Evolutionary conservation across 2,888 invertebrate genomes (phyloP).

Genomic region (Folsomia manolachei): DNA sequence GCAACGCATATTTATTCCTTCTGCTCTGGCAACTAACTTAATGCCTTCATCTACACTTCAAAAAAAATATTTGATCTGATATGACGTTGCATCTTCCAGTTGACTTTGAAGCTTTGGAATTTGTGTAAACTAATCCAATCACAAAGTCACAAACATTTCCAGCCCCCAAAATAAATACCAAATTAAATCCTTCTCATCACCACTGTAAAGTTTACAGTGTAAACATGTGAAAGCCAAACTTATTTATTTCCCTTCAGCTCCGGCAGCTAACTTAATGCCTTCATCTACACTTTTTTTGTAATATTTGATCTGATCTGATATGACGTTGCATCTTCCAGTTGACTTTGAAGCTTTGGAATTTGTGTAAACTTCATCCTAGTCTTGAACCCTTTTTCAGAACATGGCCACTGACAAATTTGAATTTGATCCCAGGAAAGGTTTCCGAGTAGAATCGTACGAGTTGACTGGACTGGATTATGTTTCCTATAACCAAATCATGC

Average conservation of each 20-base stretch:
- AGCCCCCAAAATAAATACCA: background rate
- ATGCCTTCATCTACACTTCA: background rate
- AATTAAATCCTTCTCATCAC: too few relatives aligned
- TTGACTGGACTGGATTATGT: too few relatives aligned
- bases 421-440: too few relatives aligned
- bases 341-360: background rate
- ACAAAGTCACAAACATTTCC: background rate
- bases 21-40: too few relatives aligned
- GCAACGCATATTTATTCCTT: background rate
- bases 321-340: slow-evolving; percentile 7
- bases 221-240: background rate
- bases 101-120: background rate
- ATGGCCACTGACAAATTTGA: too few relatives aligned
- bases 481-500: too few relatives aligned
- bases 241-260: background rate
- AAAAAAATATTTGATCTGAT: background rate
- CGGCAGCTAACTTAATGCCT: too few relatives aligned
- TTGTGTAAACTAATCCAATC: background rate
- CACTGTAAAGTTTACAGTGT: too few relatives aligned
- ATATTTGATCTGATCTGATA: background rate
- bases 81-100: slow-evolving; percentile 7
- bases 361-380: too few relatives aligned
- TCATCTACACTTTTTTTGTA: background rate
- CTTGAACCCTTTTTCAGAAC: too few relatives aligned
- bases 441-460: too few relatives aligned